Percentiles rank a stretch among this genome's conserved stretches.
phyloP scores from a whole-genome alignment of 2,888 invertebrate genomes.

The Ennomos quercinarius region DNA sequence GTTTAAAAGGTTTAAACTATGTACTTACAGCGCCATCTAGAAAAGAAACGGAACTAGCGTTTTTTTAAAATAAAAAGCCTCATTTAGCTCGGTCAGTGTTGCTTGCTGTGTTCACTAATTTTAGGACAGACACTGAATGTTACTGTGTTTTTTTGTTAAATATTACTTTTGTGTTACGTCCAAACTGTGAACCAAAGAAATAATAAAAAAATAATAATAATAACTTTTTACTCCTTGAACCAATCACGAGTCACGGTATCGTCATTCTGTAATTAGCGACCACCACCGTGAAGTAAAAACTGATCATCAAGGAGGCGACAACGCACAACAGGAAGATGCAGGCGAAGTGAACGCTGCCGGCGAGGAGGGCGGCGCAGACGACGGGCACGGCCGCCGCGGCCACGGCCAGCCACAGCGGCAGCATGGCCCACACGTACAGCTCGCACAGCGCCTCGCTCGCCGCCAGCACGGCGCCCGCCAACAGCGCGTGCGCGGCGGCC shows the following conservation, averaged over 20 bases:
- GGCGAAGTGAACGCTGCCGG: neutral
- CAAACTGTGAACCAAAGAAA: too few relatives aligned
- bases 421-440: slow-evolving; percentile 55
- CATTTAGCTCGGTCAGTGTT: too few relatives aligned
- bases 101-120: too few relatives aligned
- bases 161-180: too few relatives aligned
- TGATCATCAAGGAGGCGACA: neutral
- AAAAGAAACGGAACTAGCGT: too few relatives aligned
- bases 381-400: slow-evolving; percentile 15
- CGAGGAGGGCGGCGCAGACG: slow-evolving; percentile 7
- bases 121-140: too few relatives aligned
- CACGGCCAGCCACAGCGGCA: slow-evolving; percentile 27
- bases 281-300: slow-evolving; percentile 47
- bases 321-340: neutral
- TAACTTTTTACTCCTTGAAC: neutral
- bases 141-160: too few relatives aligned
- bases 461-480: slow-evolving; percentile 43
- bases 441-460: slow-evolving; percentile 52
- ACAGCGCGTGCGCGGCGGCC: slow-evolving; percentile 46
- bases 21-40: too few relatives aligned
- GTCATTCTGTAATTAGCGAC: slow-evolving; percentile 57
- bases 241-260: slow-evolving; percentile 33
- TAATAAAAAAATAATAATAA: too few relatives aligned
- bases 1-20: too few relatives aligned
- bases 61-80: too few relatives aligned